A percentile compares a stretch with the other conserved stretches of the same genome.
Evolutionary conservation across 2,113 vertebrate species (phyloP).

Genomic region (Notarius lentiginosus): DNA sequence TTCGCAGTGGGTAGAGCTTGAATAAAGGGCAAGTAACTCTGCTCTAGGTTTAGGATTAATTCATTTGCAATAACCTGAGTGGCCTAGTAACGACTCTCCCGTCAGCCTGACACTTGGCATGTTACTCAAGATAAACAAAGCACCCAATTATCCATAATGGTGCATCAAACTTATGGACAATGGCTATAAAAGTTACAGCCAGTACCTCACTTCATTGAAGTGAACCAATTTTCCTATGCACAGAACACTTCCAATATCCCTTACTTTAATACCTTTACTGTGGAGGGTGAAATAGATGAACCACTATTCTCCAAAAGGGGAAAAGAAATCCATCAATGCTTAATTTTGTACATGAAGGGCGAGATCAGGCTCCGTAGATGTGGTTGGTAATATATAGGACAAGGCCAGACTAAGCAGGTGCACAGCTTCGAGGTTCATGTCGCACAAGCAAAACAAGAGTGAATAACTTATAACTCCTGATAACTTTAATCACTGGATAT

Average conservation of each 20-base stretch:
- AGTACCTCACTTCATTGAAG: not conserved
- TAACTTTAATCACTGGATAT: not conserved
- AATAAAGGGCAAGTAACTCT: not conserved
- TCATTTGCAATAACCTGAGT: conserved; percentile 22
- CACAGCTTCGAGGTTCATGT: not conserved
- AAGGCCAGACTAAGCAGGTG: not conserved
- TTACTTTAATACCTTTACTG: not conserved
- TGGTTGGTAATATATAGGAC: not conserved
- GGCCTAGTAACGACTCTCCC: not conserved
- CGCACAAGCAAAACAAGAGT: not conserved
- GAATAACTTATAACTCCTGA: not conserved
- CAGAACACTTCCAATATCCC: conserved; percentile 26
- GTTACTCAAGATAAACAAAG: not conserved
- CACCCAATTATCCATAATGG: not conserved
- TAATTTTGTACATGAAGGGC: not conserved
- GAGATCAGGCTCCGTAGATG: not conserved
- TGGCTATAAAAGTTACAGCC: too few species aligned
- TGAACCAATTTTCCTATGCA: not conserved
- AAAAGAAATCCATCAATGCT: not conserved
- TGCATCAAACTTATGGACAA: not conserved
- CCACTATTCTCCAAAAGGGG: not conserved
- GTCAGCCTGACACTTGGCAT: not conserved
- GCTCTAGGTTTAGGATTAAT: not conserved
- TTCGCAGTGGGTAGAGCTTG: not conserved
- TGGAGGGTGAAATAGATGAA: not conserved